These are phyloP conservation scores for Smittia sp. DNA, from an alignment of 2,888 invertebrate genomes.

Conservation along the genomic window DNA sequence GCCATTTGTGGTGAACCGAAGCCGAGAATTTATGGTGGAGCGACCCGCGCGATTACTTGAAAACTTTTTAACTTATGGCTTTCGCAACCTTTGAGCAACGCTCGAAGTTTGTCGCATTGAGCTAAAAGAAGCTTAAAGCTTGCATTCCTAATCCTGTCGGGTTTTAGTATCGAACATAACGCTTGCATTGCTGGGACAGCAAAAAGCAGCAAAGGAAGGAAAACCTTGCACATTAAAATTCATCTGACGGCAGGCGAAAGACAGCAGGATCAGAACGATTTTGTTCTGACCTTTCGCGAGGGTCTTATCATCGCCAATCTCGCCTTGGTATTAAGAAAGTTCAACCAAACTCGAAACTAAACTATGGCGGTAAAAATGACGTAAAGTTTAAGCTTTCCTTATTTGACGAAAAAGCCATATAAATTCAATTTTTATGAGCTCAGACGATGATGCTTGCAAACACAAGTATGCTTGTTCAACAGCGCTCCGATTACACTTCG, in stretches of 20 bases:
- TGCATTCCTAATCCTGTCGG: neutral
- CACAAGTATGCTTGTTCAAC: conserved; percentile 21
- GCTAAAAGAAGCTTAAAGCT: neutral
- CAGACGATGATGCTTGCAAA: conserved; percentile 1
- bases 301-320: no score
- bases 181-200: neutral
- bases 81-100: no score
- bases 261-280: conserved; percentile 9
- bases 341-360: no score
- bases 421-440: conserved; percentile 39
- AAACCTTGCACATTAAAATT: neutral
- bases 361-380: no score
- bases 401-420: no score
- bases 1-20: neutral
- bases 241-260: conserved; percentile 3
- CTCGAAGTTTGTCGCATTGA: no score
- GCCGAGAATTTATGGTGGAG: no score
- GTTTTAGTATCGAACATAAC: neutral
- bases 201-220: neutral
- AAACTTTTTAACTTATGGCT: neutral
- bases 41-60: neutral
- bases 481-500: conserved; percentile 1
- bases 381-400: no score
- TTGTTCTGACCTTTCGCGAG: no score
- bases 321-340: no score